phyloP scores from a whole-genome alignment of 35 echinoderm and acorn worm species.

The Acanthaster planci region DNA sequence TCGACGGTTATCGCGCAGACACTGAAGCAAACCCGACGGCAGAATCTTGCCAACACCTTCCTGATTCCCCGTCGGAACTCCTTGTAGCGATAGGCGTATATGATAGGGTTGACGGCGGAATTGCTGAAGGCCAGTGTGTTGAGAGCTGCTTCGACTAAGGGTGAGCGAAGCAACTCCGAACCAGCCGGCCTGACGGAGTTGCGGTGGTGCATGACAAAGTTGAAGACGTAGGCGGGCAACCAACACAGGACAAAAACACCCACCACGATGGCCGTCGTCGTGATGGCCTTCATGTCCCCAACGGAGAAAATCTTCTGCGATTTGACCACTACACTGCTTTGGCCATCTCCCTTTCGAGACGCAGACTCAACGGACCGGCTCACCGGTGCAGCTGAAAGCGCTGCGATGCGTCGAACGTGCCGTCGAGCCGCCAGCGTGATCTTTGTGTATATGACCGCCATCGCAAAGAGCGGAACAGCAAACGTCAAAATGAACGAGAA shows the following conservation, averaged over 20 bases:
- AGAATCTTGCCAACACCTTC: neutral
- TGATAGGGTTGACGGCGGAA: constrained; percentile 14
- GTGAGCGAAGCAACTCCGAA: neutral
- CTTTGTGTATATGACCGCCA: neutral
- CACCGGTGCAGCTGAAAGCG: neutral
- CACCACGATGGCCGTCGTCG: constrained; percentile 6
- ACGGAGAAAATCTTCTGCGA: neutral
- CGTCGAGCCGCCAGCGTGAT: constrained; percentile 9
- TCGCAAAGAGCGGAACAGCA: neutral
- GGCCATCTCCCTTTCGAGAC: neutral
- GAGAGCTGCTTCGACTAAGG: neutral
- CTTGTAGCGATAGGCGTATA: constrained; percentile 5
- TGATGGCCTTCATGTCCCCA: constrained; percentile 4
- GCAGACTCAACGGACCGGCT: neutral
- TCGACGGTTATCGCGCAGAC: too few species aligned
- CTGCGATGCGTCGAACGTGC: neutral
- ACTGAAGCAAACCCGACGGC: too few species aligned
- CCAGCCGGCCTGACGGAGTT: neutral
- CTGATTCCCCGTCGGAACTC: constrained; percentile 7
- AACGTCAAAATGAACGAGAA: constrained; percentile 17
- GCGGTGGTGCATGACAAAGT: constrained; percentile 11
- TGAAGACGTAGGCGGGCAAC: neutral
- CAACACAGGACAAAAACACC: constrained; percentile 24
- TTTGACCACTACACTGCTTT: neutral
- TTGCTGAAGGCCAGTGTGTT: constrained; percentile 5